A percentile compares a stretch with the other conserved stretches of the same genome.
These are phyloP conservation scores for Pangasius krempfi DNA, from an alignment of 2,797 vertebrate genomes.

Conservation along the genomic window DNA sequence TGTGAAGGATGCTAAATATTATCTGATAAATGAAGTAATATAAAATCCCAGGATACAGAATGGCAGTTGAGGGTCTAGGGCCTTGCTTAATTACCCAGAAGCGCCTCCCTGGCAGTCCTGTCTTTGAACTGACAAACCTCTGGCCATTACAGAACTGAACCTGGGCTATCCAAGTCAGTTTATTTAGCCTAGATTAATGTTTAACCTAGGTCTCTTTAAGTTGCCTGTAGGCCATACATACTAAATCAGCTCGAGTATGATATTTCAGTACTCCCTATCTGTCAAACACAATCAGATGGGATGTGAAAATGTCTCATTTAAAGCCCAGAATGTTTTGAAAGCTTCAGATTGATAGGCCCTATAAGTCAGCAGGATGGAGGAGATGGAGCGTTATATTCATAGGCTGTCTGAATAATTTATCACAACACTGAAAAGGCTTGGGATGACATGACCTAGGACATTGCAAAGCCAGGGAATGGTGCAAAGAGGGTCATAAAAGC, in stretches of 20 bases:
- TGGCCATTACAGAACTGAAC: constrained; percentile 2
- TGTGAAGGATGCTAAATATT: not conserved
- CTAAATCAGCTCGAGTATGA: not conserved
- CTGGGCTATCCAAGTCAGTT: not conserved
- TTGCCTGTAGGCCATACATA: not conserved
- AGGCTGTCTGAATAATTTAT: constrained; percentile 76
- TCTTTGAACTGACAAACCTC: constrained; percentile 13
- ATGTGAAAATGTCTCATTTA: not conserved
- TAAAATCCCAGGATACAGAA: not conserved
- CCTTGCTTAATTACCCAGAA: not conserved
- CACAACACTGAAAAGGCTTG: constrained; percentile 60
- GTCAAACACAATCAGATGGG: not conserved
- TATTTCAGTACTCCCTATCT: constrained; percentile 7
- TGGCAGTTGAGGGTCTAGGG: not conserved
- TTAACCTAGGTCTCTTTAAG: not conserved
- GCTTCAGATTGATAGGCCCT: constrained; percentile 25
- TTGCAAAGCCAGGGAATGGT: constrained; percentile 54
- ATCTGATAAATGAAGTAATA: not conserved
- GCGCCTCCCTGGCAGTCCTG: not conserved
- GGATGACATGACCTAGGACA: constrained; percentile 53
- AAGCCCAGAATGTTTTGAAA: not conserved
- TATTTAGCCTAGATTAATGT: constrained; percentile 15
- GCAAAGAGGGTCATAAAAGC: constrained; percentile 65
- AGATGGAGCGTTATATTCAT: constrained; percentile 69
- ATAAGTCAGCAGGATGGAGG: constrained; percentile 43